Conservation (phyloP, 2,797 vertebrate genomes). For the Lithobates sylvaticus region DNA sequence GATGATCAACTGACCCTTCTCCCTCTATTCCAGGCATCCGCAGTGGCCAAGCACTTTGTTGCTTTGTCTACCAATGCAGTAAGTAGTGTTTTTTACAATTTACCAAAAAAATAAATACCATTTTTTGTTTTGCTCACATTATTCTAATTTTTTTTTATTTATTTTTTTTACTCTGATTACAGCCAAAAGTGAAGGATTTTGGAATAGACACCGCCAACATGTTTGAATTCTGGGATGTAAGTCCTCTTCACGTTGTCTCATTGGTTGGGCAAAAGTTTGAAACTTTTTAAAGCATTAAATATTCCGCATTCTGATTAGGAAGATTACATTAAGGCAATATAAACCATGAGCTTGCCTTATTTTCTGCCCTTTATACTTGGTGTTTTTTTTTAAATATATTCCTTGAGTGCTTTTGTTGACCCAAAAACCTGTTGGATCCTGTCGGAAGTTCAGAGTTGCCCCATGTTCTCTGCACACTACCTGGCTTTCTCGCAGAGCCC, state of each 20-base stretch:
- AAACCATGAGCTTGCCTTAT: too few relatives aligned
- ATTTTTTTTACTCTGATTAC: constrained; percentile 66
- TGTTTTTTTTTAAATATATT: too few relatives aligned
- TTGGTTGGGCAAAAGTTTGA: background rate
- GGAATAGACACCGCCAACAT: constrained; percentile 95
- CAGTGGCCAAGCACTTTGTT: constrained; percentile 95
- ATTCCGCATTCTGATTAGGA: too few relatives aligned
- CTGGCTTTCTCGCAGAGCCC: too few relatives aligned
- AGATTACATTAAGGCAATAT: too few relatives aligned
- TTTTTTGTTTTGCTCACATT: background rate
- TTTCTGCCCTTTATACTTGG: too few relatives aligned
- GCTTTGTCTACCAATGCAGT: constrained; percentile 96
- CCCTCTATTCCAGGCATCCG: constrained; percentile 71
- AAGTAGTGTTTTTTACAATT: constrained; percentile 69
- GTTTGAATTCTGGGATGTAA: constrained; percentile 99
- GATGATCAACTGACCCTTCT: background rate
- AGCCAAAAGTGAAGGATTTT: constrained; percentile 96
- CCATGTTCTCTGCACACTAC: too few relatives aligned
- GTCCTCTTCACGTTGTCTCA: constrained; percentile 67
- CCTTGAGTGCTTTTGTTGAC: too few relatives aligned
- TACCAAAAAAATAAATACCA: background rate
- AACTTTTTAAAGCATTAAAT: too few relatives aligned
- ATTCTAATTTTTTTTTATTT: background rate
- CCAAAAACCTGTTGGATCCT: too few relatives aligned
- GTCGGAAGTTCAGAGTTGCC: too few relatives aligned